A percentile compares a stretch with the other conserved stretches of the same genome.
These are phyloP conservation scores for Aricia artaxerxes DNA, from an alignment of 2,888 invertebrate species.

Conservation along the genomic window DNA sequence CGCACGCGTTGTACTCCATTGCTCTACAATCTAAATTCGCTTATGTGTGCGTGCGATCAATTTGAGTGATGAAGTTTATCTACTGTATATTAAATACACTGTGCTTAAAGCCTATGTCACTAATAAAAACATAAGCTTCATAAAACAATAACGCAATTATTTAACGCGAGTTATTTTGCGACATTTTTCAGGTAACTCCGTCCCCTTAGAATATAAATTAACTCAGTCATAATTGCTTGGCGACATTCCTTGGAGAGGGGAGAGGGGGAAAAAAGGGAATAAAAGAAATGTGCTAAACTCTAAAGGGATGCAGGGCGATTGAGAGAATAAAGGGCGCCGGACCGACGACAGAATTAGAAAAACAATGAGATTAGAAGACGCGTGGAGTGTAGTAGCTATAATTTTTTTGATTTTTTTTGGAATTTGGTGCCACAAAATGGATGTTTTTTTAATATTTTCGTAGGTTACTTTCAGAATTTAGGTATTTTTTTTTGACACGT, in stretches of 20 bases:
- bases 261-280: conserved; percentile 61
- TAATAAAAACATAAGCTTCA: conserved; percentile 6
- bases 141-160: conserved; percentile 5
- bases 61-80: neutral
- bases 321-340: conserved; percentile 72
- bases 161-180: conserved; percentile 14
- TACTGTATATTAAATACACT: neutral
- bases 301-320: conserved; percentile 71
- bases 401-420: neutral
- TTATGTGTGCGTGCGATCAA: too few relatives aligned
- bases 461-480: too few relatives aligned
- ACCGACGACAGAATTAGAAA: conserved; percentile 65
- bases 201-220: conserved; percentile 51
- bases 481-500: too few relatives aligned
- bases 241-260: conserved; percentile 62
- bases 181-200: conserved; percentile 42
- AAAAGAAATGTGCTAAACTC: conserved; percentile 67
- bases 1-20: too few relatives aligned
- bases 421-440: neutral
- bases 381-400: conserved; percentile 45
- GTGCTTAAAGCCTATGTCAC: neutral
- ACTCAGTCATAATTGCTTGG: conserved; percentile 61
- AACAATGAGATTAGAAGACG: conserved; percentile 53
- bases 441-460: too few relatives aligned
- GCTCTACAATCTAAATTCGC: too few relatives aligned